phyloP scores from a whole-genome alignment of 2,888 invertebrate species.

The Tenodera sinensis region DNA sequence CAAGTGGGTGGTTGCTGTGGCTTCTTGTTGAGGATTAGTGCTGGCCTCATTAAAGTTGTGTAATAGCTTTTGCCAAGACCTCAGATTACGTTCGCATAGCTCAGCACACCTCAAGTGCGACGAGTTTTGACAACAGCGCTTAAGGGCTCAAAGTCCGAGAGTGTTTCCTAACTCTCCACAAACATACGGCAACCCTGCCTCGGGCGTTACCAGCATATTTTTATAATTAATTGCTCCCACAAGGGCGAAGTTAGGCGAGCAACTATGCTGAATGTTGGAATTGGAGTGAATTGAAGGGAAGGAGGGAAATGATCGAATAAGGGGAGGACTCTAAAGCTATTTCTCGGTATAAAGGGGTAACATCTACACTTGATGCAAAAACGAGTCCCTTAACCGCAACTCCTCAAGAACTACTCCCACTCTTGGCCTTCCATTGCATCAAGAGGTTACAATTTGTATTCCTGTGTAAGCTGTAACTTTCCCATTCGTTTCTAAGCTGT shows the following conservation, averaged over 20 bases:
- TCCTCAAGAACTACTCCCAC: background rate
- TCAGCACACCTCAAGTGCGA: background rate
- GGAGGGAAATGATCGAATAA: background rate
- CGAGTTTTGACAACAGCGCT: background rate
- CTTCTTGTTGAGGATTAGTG: slow-evolving; percentile 17
- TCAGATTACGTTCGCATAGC: slow-evolving; percentile 34
- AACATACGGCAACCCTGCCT: background rate
- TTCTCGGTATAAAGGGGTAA: background rate
- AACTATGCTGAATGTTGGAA: background rate
- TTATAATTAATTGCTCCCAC: background rate
- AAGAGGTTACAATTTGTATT: too few species aligned
- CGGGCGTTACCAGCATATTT: background rate
- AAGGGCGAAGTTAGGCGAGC: background rate
- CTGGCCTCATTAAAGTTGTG: slow-evolving; percentile 45
- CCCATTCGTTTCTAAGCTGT: too few species aligned
- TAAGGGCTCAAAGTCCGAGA: background rate
- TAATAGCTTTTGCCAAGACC: slow-evolving; percentile 45
- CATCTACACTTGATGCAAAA: background rate
- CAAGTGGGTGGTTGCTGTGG: background rate
- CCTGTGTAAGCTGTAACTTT: too few species aligned
- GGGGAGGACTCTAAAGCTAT: background rate
- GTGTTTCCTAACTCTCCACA: background rate
- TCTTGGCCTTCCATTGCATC: background rate
- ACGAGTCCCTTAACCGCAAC: background rate
- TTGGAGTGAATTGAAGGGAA: background rate